Conservation (phyloP, 1,140 invertebrate genomes). For the Drosophila ananassae region DNA sequence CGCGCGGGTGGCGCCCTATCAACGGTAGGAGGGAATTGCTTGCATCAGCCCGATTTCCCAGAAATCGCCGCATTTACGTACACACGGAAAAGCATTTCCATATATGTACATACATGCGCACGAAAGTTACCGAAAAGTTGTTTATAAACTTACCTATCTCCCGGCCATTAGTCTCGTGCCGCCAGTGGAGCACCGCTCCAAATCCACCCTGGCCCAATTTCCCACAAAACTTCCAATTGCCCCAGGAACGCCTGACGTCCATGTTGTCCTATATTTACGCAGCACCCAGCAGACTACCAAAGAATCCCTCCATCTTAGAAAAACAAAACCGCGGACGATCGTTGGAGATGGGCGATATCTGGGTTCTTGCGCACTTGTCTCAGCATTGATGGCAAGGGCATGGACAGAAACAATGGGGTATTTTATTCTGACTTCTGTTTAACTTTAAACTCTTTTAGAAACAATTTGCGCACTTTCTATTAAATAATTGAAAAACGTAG, state of each 20-base stretch:
- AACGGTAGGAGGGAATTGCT: conserved; percentile 11
- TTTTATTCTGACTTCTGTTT: neutral
- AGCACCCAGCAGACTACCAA: neutral
- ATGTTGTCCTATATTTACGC: neutral
- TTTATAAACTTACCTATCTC: conserved; percentile 61
- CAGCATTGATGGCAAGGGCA: neutral
- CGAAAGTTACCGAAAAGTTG: conserved; percentile 10
- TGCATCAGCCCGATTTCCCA: conserved; percentile 45
- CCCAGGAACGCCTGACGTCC: neutral
- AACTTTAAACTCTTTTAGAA: neutral
- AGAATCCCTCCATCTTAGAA: conserved; percentile 18
- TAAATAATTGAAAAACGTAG: neutral
- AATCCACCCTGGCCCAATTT: conserved; percentile 66
- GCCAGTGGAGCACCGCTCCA: conserved; percentile 64
- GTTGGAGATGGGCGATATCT: conserved; percentile 15
- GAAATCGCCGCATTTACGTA: conserved; percentile 12
- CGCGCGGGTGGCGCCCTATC: conserved; percentile 20
- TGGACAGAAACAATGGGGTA: neutral
- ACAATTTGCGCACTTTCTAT: neutral
- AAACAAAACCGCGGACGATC: conserved; percentile 7
- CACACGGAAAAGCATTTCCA: conserved; percentile 15
- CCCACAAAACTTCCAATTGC: conserved; percentile 38
- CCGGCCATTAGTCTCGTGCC: conserved; percentile 32
- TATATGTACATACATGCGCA: conserved; percentile 3
- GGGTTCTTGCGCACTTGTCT: neutral